These are phyloP conservation scores for Cephalotes varians DNA, from an alignment of 2,888 invertebrate species.

Conservation along the genomic window DNA sequence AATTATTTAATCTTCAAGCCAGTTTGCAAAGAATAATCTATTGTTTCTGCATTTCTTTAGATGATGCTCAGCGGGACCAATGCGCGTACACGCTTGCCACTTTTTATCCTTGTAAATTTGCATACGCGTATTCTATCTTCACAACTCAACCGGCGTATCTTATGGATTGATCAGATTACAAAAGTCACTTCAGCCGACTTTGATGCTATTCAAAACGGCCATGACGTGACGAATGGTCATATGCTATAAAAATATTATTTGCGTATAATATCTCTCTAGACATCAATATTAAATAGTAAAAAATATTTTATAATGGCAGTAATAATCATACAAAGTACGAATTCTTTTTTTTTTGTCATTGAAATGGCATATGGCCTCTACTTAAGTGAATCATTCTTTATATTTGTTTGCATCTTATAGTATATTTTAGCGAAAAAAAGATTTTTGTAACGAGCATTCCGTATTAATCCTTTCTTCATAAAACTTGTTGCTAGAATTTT, in stretches of 20 bases:
- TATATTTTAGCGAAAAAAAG: neutral
- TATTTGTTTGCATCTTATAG: neutral
- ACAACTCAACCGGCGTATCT: slow-evolving; percentile 33
- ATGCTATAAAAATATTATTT: slow-evolving; percentile 23
- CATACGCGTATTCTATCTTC: slow-evolving; percentile 45
- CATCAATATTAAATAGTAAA: slow-evolving; percentile 1
- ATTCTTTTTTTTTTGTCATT: neutral
- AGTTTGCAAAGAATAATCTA: slow-evolving; percentile 47
- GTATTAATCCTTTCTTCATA: neutral
- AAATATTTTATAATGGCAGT: slow-evolving; percentile 14
- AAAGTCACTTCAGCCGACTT: slow-evolving; percentile 52
- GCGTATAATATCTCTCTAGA: slow-evolving; percentile 6
- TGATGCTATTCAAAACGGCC: slow-evolving; percentile 41
- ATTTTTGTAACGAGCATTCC: neutral
- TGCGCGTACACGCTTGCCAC: slow-evolving; percentile 37
- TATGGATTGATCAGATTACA: slow-evolving; percentile 49
- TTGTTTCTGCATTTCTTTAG: slow-evolving; percentile 51
- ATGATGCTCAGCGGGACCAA: slow-evolving; percentile 35
- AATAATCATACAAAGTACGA: slow-evolving; percentile 2
- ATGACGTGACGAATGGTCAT: slow-evolving; percentile 36
- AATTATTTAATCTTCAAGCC: slow-evolving; percentile 55
- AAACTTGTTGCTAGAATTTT: slow-evolving; percentile 1
- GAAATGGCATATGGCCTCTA: neutral
- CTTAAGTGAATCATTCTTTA: neutral
- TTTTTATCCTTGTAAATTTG: slow-evolving; percentile 56